Conservation (phyloP, 2,113 vertebrate species). For the Dolichotis patagonum region DNA sequence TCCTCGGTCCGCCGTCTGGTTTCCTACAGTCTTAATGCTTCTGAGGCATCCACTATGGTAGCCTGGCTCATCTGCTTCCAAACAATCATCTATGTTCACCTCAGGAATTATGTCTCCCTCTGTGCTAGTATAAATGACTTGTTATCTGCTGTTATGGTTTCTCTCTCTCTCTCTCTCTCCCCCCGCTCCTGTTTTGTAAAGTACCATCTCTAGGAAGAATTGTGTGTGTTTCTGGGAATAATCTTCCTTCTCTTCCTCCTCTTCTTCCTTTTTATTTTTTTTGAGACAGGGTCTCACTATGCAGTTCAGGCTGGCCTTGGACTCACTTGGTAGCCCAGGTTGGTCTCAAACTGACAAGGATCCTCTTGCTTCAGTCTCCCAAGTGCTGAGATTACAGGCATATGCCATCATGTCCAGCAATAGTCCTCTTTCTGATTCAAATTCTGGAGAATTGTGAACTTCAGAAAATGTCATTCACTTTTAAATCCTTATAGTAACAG, state of each 20-base stretch:
- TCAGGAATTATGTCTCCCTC: neutral
- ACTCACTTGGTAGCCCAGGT: too few relatives aligned
- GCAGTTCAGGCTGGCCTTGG: too few relatives aligned
- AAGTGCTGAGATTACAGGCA: too few relatives aligned
- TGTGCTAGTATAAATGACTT: neutral
- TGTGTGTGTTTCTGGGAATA: neutral
- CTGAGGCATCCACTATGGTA: rapidly evolving
- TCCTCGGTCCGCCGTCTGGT: too few relatives aligned
- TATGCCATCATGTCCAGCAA: too few relatives aligned
- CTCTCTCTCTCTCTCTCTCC: too few relatives aligned
- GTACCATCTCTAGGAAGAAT: neutral
- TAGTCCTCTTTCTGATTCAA: neutral
- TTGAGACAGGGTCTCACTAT: too few relatives aligned
- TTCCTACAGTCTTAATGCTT: neutral
- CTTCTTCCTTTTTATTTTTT: too few relatives aligned
- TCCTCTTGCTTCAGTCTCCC: too few relatives aligned
- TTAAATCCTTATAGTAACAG: neutral
- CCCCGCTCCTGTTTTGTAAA: neutral
- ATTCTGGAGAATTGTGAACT: neutral
- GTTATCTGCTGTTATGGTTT: neutral
- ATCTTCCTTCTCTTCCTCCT: too few relatives aligned
- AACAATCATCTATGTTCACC: neutral
- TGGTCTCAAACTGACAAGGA: too few relatives aligned
- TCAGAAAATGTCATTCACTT: neutral
- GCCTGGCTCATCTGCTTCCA: neutral